Conservation (phyloP, 1,140 invertebrate species). For the Antheraea pernyi region DNA sequence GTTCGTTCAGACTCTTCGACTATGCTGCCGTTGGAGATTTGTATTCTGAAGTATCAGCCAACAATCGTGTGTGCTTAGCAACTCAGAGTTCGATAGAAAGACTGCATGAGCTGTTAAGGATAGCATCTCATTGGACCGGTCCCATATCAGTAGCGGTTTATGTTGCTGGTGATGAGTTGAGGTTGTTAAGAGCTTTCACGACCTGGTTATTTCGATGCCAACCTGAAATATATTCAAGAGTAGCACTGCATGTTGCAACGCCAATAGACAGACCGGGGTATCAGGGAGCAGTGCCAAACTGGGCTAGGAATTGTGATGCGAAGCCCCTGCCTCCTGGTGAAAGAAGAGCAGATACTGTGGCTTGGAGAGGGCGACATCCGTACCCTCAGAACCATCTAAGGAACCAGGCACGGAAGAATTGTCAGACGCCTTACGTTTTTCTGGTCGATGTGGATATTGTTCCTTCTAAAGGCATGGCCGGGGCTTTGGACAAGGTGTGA, state of each 20-base stretch:
- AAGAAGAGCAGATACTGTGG: constrained; percentile 78
- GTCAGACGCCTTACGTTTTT: constrained; percentile 89
- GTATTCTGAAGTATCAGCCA: constrained; percentile 80
- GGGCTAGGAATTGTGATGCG: constrained; percentile 56
- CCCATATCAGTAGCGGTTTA: constrained; percentile 93
- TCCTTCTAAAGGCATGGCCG: constrained; percentile 84
- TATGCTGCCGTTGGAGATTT: constrained; percentile 83
- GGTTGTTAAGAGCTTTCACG: constrained; percentile 84
- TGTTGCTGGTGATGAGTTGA: constrained; percentile 87
- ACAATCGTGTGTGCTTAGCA: constrained; percentile 86
- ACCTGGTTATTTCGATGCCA: constrained; percentile 88
- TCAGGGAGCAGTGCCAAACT: constrained; percentile 83
- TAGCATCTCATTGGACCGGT: constrained; percentile 90
- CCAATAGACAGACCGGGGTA: constrained; percentile 65
- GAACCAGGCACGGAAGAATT: constrained; percentile 91
- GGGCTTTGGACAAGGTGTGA: constrained; percentile 80
- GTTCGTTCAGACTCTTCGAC: constrained; percentile 86
- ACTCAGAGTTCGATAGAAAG: constrained; percentile 92
- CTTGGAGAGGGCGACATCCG: constrained; percentile 85
- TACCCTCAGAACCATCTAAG: constrained; percentile 94
- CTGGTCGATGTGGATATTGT: constrained; percentile 93
- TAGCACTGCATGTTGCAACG: constrained; percentile 56
- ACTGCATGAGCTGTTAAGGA: constrained; percentile 86
- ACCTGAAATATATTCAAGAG: constrained; percentile 80
- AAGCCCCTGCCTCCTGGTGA: constrained; percentile 53